Evolutionary conservation across 1,140 invertebrate genomes (phyloP).

Genomic region (Pogonus chalceus): DNA sequence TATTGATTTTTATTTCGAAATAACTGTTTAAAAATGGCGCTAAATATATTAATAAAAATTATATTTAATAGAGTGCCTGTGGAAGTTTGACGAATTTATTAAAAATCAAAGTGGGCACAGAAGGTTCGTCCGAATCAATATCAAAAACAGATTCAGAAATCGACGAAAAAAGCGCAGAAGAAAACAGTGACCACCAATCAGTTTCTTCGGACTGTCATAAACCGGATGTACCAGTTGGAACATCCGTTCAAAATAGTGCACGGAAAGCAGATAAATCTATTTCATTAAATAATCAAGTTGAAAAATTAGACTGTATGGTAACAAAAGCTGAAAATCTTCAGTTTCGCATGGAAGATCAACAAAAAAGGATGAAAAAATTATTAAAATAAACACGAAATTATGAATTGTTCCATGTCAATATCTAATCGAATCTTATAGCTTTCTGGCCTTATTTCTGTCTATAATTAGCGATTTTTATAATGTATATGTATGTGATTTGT

Average conservation of each 20-base stretch:
- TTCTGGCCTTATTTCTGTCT: background rate
- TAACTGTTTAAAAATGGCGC: background rate
- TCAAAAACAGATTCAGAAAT: constrained; percentile 29
- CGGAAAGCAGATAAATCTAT: constrained; percentile 33
- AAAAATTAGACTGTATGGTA: constrained; percentile 52
- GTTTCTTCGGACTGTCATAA: constrained; percentile 35
- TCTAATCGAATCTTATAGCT: background rate
- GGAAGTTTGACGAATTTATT: constrained; percentile 53
- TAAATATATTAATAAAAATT: too few relatives aligned
- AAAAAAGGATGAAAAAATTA: constrained; percentile 59
- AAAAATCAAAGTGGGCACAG: constrained; percentile 40
- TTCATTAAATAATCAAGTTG: constrained; percentile 43
- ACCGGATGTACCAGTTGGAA: constrained; percentile 24
- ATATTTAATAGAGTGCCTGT: constrained; percentile 46
- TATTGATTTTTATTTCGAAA: background rate
- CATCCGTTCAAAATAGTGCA: constrained; percentile 24
- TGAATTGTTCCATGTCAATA: background rate
- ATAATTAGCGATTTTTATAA: background rate
- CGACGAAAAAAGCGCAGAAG: constrained; percentile 20
- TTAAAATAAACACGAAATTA: constrained; percentile 40
- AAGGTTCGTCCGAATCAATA: constrained; percentile 9
- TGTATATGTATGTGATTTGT: background rate
- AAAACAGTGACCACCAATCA: constrained; percentile 30
- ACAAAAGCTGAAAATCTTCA: constrained; percentile 56
- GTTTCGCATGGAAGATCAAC: constrained; percentile 53